These are phyloP conservation scores for Rhabdomys dilectus DNA, from an alignment of 2,113 vertebrate species.

Conservation along the genomic window DNA sequence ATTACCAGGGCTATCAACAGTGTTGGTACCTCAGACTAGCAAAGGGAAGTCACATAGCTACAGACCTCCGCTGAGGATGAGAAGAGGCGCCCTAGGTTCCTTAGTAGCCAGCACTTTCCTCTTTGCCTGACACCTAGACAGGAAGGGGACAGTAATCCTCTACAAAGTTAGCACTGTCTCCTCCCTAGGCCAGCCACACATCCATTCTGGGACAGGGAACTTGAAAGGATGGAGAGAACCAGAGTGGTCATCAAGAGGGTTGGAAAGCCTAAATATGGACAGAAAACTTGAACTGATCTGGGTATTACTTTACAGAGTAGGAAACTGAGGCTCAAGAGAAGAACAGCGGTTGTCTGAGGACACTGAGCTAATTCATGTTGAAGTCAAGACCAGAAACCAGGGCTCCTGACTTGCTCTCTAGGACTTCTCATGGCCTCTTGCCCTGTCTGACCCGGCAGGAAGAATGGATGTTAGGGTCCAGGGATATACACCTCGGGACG, in stretches of 20 bases:
- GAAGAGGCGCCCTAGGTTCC: not conserved
- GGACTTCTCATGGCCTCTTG: not conserved
- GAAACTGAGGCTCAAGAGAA: not conserved
- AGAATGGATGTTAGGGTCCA: not conserved
- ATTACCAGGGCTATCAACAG: not conserved
- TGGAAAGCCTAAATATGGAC: not conserved
- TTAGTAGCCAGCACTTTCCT: not conserved
- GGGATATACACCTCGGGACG: too few species aligned
- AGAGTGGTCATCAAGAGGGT: not conserved
- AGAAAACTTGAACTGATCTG: not conserved
- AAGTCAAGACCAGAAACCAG: not conserved
- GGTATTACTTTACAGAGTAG: not conserved
- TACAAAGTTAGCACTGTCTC: not conserved
- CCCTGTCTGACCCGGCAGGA: not conserved
- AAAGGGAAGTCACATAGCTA: not conserved
- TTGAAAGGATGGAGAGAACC: not conserved
- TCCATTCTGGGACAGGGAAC: not conserved
- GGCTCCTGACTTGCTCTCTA: not conserved
- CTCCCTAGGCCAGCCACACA: not conserved
- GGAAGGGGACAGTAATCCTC: fast-evolving
- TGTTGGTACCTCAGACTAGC: not conserved
- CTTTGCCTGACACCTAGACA: not conserved
- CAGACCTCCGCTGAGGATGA: not conserved
- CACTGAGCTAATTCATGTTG: not conserved
- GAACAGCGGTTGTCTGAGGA: not conserved